Percentiles rank a stretch among this genome's conserved stretches.
These are phyloP conservation scores for Decapterus maruadsi DNA, from an alignment of 2,797 vertebrate species.

Conservation along the genomic window DNA sequence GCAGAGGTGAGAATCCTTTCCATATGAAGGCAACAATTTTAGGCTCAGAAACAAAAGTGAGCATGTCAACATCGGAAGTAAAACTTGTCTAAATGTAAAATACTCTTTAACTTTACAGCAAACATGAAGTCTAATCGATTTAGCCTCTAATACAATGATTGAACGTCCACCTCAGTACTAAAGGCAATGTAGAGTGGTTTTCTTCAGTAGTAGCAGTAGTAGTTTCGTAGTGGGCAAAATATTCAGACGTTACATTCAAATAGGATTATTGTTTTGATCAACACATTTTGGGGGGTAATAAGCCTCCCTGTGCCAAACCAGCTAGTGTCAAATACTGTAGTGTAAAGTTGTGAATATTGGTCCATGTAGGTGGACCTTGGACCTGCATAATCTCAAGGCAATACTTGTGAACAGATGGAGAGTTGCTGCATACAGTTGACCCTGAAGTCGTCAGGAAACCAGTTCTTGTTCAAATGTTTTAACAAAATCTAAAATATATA, in stretches of 20 bases:
- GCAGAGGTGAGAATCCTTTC: slow-evolving; percentile 29
- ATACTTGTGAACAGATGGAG: slow-evolving; percentile 67
- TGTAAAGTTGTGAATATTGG: slow-evolving; percentile 60
- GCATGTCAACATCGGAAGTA: slow-evolving; percentile 40
- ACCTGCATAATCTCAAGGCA: slow-evolving; percentile 74
- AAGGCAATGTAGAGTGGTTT: slow-evolving; percentile 60
- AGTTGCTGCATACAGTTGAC: slow-evolving; percentile 58
- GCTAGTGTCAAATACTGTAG: slow-evolving; percentile 68
- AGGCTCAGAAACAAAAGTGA: slow-evolving; percentile 57
- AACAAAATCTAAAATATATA: slow-evolving; percentile 57
- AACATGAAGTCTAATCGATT: slow-evolving; percentile 43
- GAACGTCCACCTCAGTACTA: slow-evolving; percentile 39
- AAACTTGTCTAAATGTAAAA: slow-evolving; percentile 43
- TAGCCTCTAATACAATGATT: slow-evolving; percentile 39
- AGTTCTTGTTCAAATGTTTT: slow-evolving; percentile 28
- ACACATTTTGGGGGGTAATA: slow-evolving; percentile 21
- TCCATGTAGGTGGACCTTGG: slow-evolving; percentile 56
- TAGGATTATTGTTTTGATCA: slow-evolving; percentile 50
- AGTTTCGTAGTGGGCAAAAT: slow-evolving; percentile 51
- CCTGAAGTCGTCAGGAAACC: slow-evolving; percentile 49
- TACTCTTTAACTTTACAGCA: slow-evolving; percentile 41
- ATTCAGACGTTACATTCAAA: slow-evolving; percentile 70
- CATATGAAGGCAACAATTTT: slow-evolving; percentile 51
- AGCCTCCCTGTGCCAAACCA: slow-evolving; percentile 54
- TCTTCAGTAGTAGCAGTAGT: slow-evolving; percentile 71